A percentile compares a stretch with the other conserved stretches of the same genome.
Conservation (phyloP, 2,888 invertebrate genomes). For the Amiota minor region DNA sequence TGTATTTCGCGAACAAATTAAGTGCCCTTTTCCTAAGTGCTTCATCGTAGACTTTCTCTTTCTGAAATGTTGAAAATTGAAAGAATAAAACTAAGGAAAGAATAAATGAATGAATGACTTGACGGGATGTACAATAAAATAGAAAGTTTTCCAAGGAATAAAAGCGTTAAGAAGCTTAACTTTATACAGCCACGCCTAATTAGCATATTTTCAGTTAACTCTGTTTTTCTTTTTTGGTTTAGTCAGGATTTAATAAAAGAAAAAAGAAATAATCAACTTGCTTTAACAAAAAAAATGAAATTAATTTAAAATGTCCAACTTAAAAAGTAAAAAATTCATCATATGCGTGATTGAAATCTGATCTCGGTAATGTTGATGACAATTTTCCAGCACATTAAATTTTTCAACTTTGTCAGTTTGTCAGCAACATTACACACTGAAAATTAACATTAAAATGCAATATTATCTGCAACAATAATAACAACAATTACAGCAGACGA, state of each 20-base stretch:
- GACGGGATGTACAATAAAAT: too few relatives aligned
- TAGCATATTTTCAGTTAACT: conserved; percentile 18
- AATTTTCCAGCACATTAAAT: conserved; percentile 12
- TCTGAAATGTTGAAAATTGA: too few relatives aligned
- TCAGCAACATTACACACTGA: not conserved
- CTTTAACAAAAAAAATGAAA: not conserved
- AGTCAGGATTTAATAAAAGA: not conserved
- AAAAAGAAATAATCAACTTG: not conserved
- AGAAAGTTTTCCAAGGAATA: not conserved
- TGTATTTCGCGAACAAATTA: too few relatives aligned
- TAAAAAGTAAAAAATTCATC: not conserved
- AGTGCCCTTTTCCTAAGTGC: too few relatives aligned
- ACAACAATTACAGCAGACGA: not conserved
- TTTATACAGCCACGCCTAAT: conserved; percentile 17
- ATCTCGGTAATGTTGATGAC: not conserved
- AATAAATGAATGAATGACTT: too few relatives aligned
- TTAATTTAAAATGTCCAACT: not conserved
- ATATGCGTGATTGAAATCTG: conserved; percentile 4
- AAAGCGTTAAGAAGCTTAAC: conserved; percentile 13
- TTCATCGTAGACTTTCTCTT: too few relatives aligned
- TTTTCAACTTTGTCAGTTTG: not conserved
- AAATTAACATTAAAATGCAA: not conserved
- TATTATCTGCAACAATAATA: not conserved
- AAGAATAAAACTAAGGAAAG: too few relatives aligned
- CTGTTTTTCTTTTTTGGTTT: not conserved